These are phyloP conservation scores for Stigmatopora argus DNA, from an alignment of 2,113 vertebrate species.

Conservation along the genomic window DNA sequence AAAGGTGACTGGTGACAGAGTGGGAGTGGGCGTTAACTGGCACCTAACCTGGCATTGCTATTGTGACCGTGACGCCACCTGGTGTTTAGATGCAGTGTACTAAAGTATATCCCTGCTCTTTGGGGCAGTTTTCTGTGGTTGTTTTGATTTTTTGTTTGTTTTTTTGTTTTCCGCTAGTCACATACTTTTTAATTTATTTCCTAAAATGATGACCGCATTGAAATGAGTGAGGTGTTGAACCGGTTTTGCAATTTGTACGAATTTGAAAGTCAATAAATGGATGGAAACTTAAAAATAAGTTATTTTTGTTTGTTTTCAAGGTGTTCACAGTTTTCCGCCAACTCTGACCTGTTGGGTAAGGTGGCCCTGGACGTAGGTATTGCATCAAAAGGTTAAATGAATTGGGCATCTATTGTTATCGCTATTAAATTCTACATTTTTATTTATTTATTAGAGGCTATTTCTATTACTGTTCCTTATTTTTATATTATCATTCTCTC, in stretches of 20 bases:
- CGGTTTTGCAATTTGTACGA: constrained; percentile 75
- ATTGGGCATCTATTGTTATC: too few relatives aligned
- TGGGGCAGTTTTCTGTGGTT: constrained; percentile 23
- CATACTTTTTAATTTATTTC: constrained; percentile 67
- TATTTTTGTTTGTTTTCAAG: neutral
- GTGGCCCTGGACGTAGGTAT: too few relatives aligned
- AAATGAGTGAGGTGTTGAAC: constrained; percentile 54
- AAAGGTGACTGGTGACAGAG: constrained; percentile 10
- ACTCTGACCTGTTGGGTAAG: too few relatives aligned
- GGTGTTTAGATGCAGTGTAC: constrained; percentile 39
- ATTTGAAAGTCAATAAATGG: constrained; percentile 69
- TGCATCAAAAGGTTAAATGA: too few relatives aligned
- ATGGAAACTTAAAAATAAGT: constrained; percentile 43
- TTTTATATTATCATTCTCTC: too few relatives aligned
- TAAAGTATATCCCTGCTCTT: constrained; percentile 27
- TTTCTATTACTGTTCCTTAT: too few relatives aligned
- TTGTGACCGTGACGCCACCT: constrained; percentile 47
- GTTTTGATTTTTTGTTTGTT: constrained; percentile 28
- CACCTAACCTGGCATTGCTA: constrained; percentile 4
- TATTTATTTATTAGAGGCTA: too few relatives aligned
- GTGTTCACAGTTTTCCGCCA: neutral
- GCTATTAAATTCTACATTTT: too few relatives aligned
- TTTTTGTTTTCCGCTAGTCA: constrained; percentile 27
- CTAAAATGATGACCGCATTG: constrained; percentile 45
- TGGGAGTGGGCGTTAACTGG: constrained; percentile 13